These are phyloP conservation scores for Plebejus melissa DNA, from an alignment of 2,888 invertebrate species.

Conservation along the genomic window DNA sequence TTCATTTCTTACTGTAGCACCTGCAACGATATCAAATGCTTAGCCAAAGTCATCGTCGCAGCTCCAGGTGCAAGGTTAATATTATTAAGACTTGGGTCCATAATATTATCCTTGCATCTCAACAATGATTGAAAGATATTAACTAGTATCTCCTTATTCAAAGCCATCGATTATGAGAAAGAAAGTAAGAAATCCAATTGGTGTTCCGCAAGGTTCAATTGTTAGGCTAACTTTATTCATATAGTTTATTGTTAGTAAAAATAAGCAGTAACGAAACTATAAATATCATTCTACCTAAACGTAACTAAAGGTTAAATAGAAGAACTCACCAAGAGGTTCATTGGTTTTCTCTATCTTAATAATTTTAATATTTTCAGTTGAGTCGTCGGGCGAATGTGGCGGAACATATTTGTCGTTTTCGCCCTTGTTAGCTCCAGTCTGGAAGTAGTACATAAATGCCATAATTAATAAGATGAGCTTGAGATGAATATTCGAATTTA, in stretches of 20 bases:
- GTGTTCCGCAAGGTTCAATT: background rate
- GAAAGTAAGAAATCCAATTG: background rate
- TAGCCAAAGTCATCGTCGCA: background rate
- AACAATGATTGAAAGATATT: too few species aligned
- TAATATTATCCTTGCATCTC: too few species aligned
- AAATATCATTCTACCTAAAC: background rate
- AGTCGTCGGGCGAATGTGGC: slow-evolving; percentile 61
- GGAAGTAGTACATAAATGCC: slow-evolving; percentile 30
- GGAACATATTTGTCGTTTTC: slow-evolving; percentile 56
- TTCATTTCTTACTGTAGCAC: slow-evolving; percentile 93
- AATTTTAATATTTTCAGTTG: slow-evolving; percentile 91
- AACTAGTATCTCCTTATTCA: too few species aligned
- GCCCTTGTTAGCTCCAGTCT: slow-evolving; percentile 67
- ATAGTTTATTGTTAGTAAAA: background rate
- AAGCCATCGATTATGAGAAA: background rate
- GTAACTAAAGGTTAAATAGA: background rate
- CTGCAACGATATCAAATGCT: slow-evolving; percentile 42
- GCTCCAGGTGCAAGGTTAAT: too few species aligned
- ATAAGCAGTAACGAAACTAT: background rate
- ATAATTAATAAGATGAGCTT: background rate
- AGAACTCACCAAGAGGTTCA: slow-evolving; percentile 86
- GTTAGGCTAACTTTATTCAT: background rate
- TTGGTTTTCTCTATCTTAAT: slow-evolving; percentile 98
- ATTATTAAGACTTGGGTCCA: too few species aligned
- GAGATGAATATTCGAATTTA: background rate